Base-by-base conservation (phyloP, 2,113 vertebrate genomes). In the Boulengeromyrus knoepffleri region DNA sequence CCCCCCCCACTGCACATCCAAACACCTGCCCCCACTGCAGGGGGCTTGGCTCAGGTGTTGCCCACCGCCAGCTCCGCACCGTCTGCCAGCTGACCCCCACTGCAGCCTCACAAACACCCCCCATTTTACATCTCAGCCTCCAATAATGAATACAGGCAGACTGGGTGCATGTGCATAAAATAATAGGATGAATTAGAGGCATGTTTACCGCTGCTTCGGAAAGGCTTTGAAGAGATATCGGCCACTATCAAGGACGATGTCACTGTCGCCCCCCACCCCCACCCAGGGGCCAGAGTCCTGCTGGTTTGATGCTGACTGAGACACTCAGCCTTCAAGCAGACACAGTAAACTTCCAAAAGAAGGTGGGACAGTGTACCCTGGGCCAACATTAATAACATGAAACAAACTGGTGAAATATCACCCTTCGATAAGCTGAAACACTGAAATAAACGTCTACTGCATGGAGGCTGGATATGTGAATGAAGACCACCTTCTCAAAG, bases 1-100 rank as follows among this genome's bases (percentile, higher is more conserved):
- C 19, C 39, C 53, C 62, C 47, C 46, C 46, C 49, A 17, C 17
- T 17, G 27, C 15, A 42, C 46, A 9, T 27, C 46, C 77, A 21
- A 85, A 86, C 27, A n/a, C 50, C 84, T 46, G 6, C 17, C 53
- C 36, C 27, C 49, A 39, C 89, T 46, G 27, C 77, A 84, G n/a
- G 87, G 53, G 21, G 36, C 77, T 58, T 85, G 84, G 89, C 90
- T 91, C 90, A 92, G 92, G 91, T 92, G 91, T 27, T 24, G 46
- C 58, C 45, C 70, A 77, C 49, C 89, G 46, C 45, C 45, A 85
- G 24, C 83, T 85, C 83, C 0, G 9, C 45, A 46, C 84, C 39
- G 39, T n/a, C 2, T n/a, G 42, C 42, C 84, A 85, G 84, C 84
- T 85, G 84, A 85, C 84, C 84, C 84, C 4, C 84, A n/a, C 46